A percentile compares a stretch with the other conserved stretches of the same genome.
Conservation (phyloP, 2,888 invertebrate species). For the Eremobia ochroleuca region DNA sequence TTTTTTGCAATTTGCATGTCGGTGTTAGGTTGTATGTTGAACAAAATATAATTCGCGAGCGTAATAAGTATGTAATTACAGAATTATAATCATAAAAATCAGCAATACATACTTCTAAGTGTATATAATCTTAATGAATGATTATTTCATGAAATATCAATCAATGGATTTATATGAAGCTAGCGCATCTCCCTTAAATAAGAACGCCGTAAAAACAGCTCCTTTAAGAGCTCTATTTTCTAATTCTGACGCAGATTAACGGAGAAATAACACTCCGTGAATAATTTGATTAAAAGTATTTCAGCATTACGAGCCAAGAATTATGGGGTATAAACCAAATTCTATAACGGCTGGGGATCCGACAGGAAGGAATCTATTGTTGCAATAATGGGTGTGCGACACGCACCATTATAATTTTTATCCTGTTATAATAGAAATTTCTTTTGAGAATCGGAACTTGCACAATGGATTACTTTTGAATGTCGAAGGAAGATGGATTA, state of each 20-base stretch:
- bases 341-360: slow-evolving; percentile 40
- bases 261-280: slow-evolving; percentile 43
- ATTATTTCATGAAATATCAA: not conserved
- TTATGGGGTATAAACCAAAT: slow-evolving; percentile 61
- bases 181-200: not conserved
- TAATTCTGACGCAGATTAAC: slow-evolving; percentile 34
- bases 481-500: slow-evolving; percentile 18
- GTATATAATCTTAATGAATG: not conserved
- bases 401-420: slow-evolving; percentile 58
- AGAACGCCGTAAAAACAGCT: slow-evolving; percentile 4
- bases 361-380: slow-evolving; percentile 54
- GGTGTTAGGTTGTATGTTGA: not conserved
- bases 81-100: not conserved
- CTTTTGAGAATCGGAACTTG: slow-evolving; percentile 12
- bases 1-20: not conserved
- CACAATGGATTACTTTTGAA: slow-evolving; percentile 23
- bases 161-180: not conserved
- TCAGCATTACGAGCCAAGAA: slow-evolving; percentile 45
- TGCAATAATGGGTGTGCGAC: slow-evolving; percentile 51
- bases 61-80: not conserved
- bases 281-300: slow-evolving; percentile 56
- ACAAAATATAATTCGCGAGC: not conserved
- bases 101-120: not conserved
- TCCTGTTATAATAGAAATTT: slow-evolving; percentile 43
- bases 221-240: slow-evolving; percentile 7